phyloP scores from a whole-genome alignment of 2,797 vertebrate species.

The Phaenicophaeus curvirostris region DNA sequence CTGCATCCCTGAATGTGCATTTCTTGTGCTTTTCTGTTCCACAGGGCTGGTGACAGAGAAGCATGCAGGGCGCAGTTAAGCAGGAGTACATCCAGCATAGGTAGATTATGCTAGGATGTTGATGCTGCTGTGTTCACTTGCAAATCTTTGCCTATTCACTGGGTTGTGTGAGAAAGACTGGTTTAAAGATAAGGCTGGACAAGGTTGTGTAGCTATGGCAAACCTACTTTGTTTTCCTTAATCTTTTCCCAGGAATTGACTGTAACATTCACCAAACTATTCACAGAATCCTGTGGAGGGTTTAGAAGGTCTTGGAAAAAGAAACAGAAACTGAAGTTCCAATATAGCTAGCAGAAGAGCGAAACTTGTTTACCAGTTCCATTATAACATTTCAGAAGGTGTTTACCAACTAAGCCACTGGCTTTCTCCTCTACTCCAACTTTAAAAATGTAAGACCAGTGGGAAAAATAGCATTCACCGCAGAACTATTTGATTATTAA shows the following conservation, averaged over 20 bases:
- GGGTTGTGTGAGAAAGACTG: not conserved
- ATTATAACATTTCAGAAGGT: not conserved
- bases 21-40: not conserved
- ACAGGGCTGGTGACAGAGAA: not conserved
- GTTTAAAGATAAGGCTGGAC: not conserved
- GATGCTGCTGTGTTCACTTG: not conserved
- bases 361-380: not conserved
- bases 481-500: not conserved
- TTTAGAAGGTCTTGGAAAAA: not conserved
- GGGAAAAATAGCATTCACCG: not conserved
- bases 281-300: accelerated
- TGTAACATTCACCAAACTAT: not conserved
- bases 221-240: not conserved
- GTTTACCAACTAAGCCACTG: not conserved
- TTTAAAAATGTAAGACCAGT: not conserved
- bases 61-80: accelerated
- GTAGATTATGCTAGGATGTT: not conserved
- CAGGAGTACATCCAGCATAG: not conserved
- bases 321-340: not conserved
- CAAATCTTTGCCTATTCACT: not conserved
- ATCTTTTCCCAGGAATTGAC: not conserved
- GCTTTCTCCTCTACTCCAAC: not conserved
- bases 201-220: not conserved
- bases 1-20: not conserved
- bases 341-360: not conserved